phyloP scores from a whole-genome alignment of 2,797 vertebrate genomes.

The Mico argentatus region DNA sequence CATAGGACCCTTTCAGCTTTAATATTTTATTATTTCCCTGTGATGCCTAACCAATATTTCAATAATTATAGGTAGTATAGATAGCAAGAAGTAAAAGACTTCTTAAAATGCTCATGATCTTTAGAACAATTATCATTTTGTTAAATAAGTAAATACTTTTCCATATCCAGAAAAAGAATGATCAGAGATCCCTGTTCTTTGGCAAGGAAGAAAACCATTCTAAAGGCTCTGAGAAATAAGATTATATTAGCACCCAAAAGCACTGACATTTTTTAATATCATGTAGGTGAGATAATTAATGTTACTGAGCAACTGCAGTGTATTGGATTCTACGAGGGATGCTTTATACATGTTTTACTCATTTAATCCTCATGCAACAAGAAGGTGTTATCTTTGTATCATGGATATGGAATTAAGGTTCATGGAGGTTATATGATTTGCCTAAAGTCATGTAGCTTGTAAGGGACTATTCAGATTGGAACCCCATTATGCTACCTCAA shows the following conservation, averaged over 20 bases:
- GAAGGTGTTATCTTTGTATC: not conserved
- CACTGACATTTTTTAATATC: not conserved
- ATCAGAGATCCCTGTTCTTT: not conserved
- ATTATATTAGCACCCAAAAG: not conserved
- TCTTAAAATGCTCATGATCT: not conserved
- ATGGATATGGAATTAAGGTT: not conserved
- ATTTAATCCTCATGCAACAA: not conserved
- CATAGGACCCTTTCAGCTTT: not conserved
- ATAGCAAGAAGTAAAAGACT: not conserved
- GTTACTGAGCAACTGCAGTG: not conserved
- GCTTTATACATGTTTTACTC: not conserved
- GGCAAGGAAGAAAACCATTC: not conserved
- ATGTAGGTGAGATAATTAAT: not conserved
- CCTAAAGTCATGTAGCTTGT: not conserved
- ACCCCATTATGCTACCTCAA: not conserved
- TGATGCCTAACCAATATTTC: not conserved
- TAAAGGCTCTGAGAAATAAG: not conserved
- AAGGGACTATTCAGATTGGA: not conserved
- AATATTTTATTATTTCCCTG: not conserved
- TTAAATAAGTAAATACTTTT: conserved; percentile 7
- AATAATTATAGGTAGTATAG: not conserved
- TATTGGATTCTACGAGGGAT: not conserved
- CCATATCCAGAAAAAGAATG: not conserved
- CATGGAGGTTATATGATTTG: not conserved
- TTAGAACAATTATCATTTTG: not conserved